A percentile compares a stretch with the other conserved stretches of the same genome.
Evolutionary conservation across 2,888 invertebrate genomes (phyloP).

Genomic region (Rhopalosiphum nymphaeae): DNA sequence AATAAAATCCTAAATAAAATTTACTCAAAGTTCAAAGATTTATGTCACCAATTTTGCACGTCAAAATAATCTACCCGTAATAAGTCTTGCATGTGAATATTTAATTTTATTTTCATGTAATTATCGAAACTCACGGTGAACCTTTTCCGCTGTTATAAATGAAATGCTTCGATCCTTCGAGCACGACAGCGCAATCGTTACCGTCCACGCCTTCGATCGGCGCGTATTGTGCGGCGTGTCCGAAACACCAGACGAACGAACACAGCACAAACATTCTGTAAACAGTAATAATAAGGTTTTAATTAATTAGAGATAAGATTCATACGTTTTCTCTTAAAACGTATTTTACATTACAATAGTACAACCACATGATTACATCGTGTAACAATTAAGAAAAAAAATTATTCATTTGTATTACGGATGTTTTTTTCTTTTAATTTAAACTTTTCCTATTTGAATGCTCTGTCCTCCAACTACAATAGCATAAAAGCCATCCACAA

Average conservation of each 20-base stretch:
- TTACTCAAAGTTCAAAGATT: not conserved
- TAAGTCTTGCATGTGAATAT: not conserved
- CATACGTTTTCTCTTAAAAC: not conserved
- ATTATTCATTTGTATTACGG: too few relatives aligned
- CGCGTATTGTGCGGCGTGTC: slow-evolving; percentile 63
- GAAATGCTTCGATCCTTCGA: slow-evolving; percentile 62
- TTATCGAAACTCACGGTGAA: slow-evolving; percentile 22
- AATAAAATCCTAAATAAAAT: not conserved
- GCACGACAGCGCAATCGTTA: slow-evolving; percentile 65
- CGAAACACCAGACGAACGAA: slow-evolving; percentile 34
- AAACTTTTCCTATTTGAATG: too few relatives aligned
- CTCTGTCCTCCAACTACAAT: too few relatives aligned
- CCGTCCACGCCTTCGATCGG: slow-evolving; percentile 64
- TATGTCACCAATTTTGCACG: not conserved
- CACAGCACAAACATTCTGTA: slow-evolving; percentile 26
- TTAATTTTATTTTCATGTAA: not conserved
- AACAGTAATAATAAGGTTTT: not conserved
- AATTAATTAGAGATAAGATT: not conserved
- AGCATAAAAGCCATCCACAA: too few relatives aligned
- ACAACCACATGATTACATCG: not conserved
- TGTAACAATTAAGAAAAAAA: not conserved
- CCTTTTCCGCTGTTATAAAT: slow-evolving; percentile 56
- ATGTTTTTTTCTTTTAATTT: too few relatives aligned
- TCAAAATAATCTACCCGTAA: not conserved
- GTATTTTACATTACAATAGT: not conserved